These are phyloP conservation scores for Lutjanus argentimaculatus DNA, from an alignment of 2,797 vertebrate species.

Conservation along the genomic window DNA sequence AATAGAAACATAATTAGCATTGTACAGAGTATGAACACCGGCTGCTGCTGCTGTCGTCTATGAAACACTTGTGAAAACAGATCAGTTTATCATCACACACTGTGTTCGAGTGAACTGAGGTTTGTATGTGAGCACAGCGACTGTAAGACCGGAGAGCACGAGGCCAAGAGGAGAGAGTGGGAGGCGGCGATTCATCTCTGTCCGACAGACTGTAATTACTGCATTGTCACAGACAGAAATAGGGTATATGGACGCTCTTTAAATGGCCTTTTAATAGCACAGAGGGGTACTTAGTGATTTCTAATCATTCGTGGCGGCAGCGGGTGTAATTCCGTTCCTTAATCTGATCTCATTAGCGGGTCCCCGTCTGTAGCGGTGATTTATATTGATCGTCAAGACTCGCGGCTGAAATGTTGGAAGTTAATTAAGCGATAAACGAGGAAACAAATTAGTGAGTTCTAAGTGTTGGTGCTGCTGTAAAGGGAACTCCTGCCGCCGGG, in stretches of 20 bases:
- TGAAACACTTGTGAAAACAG: conserved; percentile 1
- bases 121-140: not conserved
- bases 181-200: conserved; percentile 28
- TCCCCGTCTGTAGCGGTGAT: conserved; percentile 59
- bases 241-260: conserved; percentile 53
- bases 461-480: conserved; percentile 35
- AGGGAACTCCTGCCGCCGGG: conserved; percentile 7
- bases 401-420: conserved; percentile 49
- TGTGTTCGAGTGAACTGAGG: not conserved
- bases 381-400: conserved; percentile 71
- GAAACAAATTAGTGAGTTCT: conserved; percentile 68
- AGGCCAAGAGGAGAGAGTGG: not conserved
- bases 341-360: conserved; percentile 78
- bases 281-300: conserved; percentile 71
- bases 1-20: not conserved
- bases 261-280: conserved; percentile 80
- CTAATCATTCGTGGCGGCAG: conserved; percentile 73
- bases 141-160: not conserved
- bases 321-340: conserved; percentile 70
- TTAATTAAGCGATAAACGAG: conserved; percentile 80
- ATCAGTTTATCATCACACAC: not conserved
- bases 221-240: conserved; percentile 63
- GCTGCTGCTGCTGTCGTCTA: not conserved
- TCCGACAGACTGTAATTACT: conserved; percentile 57
- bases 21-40: not conserved